These are phyloP conservation scores for Euphydryas editha DNA, from an alignment of 2,888 invertebrate species.

Conservation along the genomic window DNA sequence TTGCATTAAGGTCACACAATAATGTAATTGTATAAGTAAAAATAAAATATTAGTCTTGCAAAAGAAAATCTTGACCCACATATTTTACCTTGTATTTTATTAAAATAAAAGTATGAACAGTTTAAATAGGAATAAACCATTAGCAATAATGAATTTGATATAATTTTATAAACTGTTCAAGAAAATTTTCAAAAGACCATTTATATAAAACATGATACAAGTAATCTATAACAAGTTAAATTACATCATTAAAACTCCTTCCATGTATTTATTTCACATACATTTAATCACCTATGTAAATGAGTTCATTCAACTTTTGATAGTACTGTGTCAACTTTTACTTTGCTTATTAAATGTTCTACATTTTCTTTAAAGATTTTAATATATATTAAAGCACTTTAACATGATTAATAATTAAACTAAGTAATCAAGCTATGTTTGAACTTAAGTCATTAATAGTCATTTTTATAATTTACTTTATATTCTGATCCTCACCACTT, in stretches of 20 bases:
- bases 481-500: not conserved
- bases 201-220: not conserved
- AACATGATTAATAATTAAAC: not conserved
- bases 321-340: slow-evolving; percentile 31
- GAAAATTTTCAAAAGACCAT: not conserved
- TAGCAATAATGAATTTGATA: not conserved
- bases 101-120: not conserved
- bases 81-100: slow-evolving; percentile 50
- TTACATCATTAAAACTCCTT: not conserved
- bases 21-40: slow-evolving; percentile 52
- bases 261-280: slow-evolving; percentile 26
- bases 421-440: not conserved
- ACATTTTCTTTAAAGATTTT: not conserved
- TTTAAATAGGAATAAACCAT: not conserved
- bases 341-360: slow-evolving; percentile 19
- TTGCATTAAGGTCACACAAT: slow-evolving; percentile 55
- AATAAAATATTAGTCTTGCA: slow-evolving; percentile 50
- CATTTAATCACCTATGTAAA: slow-evolving; percentile 28
- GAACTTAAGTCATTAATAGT: not conserved
- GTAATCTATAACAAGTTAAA: slow-evolving; percentile 4
- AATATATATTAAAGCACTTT: slow-evolving; percentile 8
- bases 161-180: not conserved
- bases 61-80: slow-evolving; percentile 61
- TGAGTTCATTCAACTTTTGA: slow-evolving; percentile 34
- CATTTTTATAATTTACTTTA: not conserved